A percentile compares a stretch with the other conserved stretches of the same genome.
Evolutionary conservation across 2,888 invertebrate genomes (phyloP).

Genomic region (Cheilosia vernalis): DNA sequence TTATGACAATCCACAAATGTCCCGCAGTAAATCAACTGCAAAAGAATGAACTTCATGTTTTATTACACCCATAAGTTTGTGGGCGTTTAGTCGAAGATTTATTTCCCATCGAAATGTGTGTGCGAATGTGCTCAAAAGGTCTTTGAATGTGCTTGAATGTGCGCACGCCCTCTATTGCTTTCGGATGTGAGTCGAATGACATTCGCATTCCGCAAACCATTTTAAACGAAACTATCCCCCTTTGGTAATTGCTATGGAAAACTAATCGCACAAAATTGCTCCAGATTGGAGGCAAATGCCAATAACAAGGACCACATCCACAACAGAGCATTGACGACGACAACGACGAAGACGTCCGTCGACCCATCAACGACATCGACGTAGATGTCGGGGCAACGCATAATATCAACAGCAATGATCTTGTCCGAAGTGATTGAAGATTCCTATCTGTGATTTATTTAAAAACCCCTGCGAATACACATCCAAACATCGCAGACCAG

Average conservation of each 20-base stretch:
- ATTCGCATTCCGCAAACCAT: slow-evolving; percentile 37
- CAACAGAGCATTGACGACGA: neutral
- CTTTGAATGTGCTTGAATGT: neutral
- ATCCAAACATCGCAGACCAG: slow-evolving; percentile 2
- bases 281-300: slow-evolving; percentile 73
- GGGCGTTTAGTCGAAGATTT: slow-evolving; percentile 64
- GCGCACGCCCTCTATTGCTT: slow-evolving; percentile 45
- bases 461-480: slow-evolving; percentile 33
- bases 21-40: slow-evolving; percentile 63
- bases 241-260: slow-evolving; percentile 74
- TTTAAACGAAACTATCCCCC: slow-evolving; percentile 3
- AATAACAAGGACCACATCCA: slow-evolving; percentile 52
- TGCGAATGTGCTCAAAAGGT: slow-evolving; percentile 19
- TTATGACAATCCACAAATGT: slow-evolving; percentile 51
- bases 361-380: slow-evolving; percentile 67
- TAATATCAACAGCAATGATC: slow-evolving; percentile 75
- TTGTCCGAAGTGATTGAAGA: slow-evolving; percentile 76
- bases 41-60: slow-evolving; percentile 67
- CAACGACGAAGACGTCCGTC: slow-evolving; percentile 27
- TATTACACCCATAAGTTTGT: slow-evolving; percentile 66
- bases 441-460: slow-evolving; percentile 75
- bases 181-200: slow-evolving; percentile 58
- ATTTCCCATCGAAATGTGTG: slow-evolving; percentile 49
- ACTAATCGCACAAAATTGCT: slow-evolving; percentile 75
- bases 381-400: slow-evolving; percentile 66